Evolutionary conservation across 2,888 invertebrate species (phyloP), one percentile per base, ranked within the genome.

Genomic region (Crepidodera aurea): DNA sequence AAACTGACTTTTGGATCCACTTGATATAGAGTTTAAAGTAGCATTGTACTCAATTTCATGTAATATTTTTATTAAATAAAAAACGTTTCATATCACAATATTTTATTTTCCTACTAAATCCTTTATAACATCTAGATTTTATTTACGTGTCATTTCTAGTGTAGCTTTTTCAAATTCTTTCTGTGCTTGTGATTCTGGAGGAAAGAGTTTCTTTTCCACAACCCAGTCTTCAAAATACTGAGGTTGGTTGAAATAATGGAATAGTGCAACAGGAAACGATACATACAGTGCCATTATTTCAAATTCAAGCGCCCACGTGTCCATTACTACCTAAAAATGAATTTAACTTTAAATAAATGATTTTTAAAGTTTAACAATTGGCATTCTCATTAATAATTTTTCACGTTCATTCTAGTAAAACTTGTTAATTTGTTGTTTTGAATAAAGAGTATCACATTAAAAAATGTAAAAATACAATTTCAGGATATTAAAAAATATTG

Each of bases 231-330:
- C 93, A 77, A 93, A 94, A 78, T 90, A 90, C 63, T 87, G 85
- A 0, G 94, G 92, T 75, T 93, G 92, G 80, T 96, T 95, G 78
- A 94, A 95, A 70, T 88, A 85, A 80, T 94, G 91, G 77, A 96
- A 96, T 34, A 92, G 77, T 4, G 83, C 85, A 1, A 96, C 94
- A 0, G 96, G 96, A 77, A 96, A 95, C 0, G 88, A 82, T 83
- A 95, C 90, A 78, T 96, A 96, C 75, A 94, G 78, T 18, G 88
- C 88, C 93, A 96, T 94, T 84, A 88, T 90, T 42, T 85, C 87
- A 1, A 93, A 86, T 85, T 95, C 94, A 68, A 94, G 80, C 72
- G 87, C 84, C 94, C 94, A 94, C 62, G 86, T 87, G 34, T 91
- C 92, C 93, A 94, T 94, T 12, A n/a, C 12, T 85, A 84, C 62